phyloP scores from a whole-genome alignment of 2,888 invertebrate genomes.

The Leptura quadrifasciata region DNA sequence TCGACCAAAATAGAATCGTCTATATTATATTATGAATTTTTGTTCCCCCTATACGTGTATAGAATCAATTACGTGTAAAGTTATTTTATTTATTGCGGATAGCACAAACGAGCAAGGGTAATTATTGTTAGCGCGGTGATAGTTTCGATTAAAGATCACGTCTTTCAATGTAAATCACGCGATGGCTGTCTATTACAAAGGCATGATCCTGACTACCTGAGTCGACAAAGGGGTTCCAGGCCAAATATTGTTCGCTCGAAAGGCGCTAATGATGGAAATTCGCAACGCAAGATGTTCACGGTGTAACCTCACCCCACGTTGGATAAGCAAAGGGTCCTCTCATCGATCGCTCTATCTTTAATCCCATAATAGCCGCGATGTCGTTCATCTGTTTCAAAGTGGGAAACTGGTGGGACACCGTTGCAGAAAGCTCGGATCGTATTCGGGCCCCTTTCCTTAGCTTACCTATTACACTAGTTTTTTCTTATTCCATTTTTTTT shows the following conservation, averaged over 20 bases:
- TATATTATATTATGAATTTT: background rate
- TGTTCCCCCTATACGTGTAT: background rate
- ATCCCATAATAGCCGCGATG: constrained; percentile 55
- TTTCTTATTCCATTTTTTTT: constrained; percentile 27
- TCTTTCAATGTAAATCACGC: constrained; percentile 37
- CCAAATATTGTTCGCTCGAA: constrained; percentile 31
- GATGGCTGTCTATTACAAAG: constrained; percentile 32
- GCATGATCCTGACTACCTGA: constrained; percentile 37
- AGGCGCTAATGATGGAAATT: constrained; percentile 52
- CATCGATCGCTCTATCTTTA: constrained; percentile 54
- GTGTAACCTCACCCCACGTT: constrained; percentile 42
- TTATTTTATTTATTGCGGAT: constrained; percentile 12
- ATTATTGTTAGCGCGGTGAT: constrained; percentile 25
- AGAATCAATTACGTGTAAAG: background rate
- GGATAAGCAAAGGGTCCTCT: constrained; percentile 34
- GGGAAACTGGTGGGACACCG: constrained; percentile 39
- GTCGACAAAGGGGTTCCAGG: constrained; percentile 25
- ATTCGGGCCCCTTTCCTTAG: constrained; percentile 34
- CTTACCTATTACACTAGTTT: constrained; percentile 12
- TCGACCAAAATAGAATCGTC: too few relatives aligned
- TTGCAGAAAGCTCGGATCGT: constrained; percentile 19
- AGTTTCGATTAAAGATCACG: constrained; percentile 29
- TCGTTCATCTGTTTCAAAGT: constrained; percentile 47
- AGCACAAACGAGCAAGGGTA: constrained; percentile 13
- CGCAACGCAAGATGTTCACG: constrained; percentile 52